phyloP scores from a whole-genome alignment of 2,113 vertebrate genomes.

The Acrocephalus arundinaceus region DNA sequence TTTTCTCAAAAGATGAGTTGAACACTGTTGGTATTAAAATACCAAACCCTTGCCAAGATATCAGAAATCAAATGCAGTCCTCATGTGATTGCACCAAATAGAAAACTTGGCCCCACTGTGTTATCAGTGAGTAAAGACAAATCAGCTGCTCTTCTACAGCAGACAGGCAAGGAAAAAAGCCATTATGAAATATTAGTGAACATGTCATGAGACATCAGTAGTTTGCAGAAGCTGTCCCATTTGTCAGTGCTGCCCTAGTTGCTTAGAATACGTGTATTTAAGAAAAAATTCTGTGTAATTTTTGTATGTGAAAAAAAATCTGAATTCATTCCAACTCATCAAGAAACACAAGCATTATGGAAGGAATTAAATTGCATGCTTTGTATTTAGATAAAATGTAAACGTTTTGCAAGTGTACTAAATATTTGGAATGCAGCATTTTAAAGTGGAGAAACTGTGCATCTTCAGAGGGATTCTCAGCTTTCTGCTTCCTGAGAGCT shows the following conservation, averaged over 20 bases:
- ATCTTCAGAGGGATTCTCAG: neutral
- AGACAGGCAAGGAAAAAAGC: neutral
- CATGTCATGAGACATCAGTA: neutral
- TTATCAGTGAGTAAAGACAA: neutral
- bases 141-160: neutral
- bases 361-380: conserved; percentile 20
- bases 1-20: neutral
- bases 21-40: neutral
- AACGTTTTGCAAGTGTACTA: conserved; percentile 31
- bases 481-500: neutral
- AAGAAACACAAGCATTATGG: neutral
- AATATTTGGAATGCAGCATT: conserved; percentile 49
- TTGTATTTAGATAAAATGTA: conserved; percentile 33
- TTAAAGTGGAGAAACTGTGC: conserved; percentile 16
- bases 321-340: neutral
- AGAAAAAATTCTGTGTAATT: neutral
- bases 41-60: neutral
- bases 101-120: neutral
- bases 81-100: neutral
- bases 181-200: neutral
- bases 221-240: neutral
- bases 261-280: neutral
- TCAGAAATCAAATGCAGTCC: neutral
- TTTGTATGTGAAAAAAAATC: neutral
- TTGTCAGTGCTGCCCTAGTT: conserved; percentile 18